Percentiles rank a stretch among this genome's conserved stretches.
Evolutionary conservation across 2,113 vertebrate genomes (phyloP).

Genomic region (Sinocyclocheilus anshuiensis): DNA sequence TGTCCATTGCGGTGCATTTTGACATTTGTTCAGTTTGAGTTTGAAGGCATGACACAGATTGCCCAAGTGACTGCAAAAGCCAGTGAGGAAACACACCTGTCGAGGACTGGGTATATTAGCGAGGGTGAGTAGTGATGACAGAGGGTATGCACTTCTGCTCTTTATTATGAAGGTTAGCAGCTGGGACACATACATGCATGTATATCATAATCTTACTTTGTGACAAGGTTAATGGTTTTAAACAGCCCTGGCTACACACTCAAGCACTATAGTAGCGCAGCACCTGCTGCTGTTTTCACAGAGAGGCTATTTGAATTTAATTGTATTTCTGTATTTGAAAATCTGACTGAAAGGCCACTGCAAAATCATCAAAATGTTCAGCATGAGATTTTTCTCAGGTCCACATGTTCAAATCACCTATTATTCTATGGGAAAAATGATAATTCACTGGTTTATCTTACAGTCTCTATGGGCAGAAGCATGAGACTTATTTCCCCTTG

Average conservation of each 20-base stretch:
- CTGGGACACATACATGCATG: conserved; percentile 21
- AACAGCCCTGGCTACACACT: conserved; percentile 15
- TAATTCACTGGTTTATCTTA: not conserved
- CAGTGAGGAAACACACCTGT: conserved; percentile 48
- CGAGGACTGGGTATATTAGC: not conserved
- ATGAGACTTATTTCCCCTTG: not conserved
- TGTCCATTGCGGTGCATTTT: not conserved
- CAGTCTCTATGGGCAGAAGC: not conserved
- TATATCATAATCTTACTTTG: conserved; percentile 24
- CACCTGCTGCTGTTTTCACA: too few species aligned
- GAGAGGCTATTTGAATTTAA: too few species aligned
- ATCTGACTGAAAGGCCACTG: too few species aligned
- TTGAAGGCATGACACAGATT: not conserved
- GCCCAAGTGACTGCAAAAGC: conserved; percentile 16
- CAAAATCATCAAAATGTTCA: too few species aligned
- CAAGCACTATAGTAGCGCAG: not conserved
- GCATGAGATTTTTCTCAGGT: too few species aligned
- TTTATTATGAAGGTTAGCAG: conserved; percentile 43
- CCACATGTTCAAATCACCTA: too few species aligned
- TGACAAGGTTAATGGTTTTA: conserved; percentile 40
- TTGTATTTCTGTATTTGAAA: too few species aligned
- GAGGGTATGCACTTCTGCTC: conserved; percentile 31
- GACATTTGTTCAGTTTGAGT: not conserved
- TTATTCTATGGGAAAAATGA: too few species aligned
- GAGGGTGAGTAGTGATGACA: conserved; percentile 25